Conservation (phyloP, 2,888 invertebrate genomes). For the Epinotia ramella region DNA sequence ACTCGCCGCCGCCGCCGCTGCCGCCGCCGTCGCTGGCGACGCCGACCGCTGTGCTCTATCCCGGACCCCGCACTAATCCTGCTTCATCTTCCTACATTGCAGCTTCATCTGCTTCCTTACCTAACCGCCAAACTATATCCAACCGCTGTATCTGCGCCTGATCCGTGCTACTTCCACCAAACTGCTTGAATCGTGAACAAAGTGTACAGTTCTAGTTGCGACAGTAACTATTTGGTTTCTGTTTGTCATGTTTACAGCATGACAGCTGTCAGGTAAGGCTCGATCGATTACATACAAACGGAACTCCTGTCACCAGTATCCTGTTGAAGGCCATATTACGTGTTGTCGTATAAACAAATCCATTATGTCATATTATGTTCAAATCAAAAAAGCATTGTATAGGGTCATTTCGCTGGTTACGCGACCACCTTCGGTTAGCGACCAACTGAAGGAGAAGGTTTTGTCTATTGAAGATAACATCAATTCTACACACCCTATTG, state of each 20-base stretch:
- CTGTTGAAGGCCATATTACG: constrained; percentile 22
- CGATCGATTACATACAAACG: constrained; percentile 38
- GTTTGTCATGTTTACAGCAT: constrained; percentile 34
- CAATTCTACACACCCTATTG: too few relatives aligned
- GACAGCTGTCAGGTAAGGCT: constrained; percentile 42
- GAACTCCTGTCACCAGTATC: constrained; percentile 23
- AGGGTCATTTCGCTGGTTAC: too few relatives aligned
- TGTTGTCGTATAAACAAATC: constrained; percentile 7
- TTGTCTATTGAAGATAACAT: too few relatives aligned
- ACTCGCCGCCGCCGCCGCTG: constrained; percentile 64
- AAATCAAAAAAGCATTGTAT: not conserved
- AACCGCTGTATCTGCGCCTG: not conserved
- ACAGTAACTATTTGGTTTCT: constrained; percentile 23
- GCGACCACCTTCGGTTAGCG: too few relatives aligned
- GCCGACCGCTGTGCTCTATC: constrained; percentile 44
- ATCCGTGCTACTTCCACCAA: not conserved
- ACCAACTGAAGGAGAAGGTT: too few relatives aligned
- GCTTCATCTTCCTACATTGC: constrained; percentile 41
- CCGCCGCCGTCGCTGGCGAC: constrained; percentile 54
- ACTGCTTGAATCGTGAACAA: constrained; percentile 7
- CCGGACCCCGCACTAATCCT: constrained; percentile 55
- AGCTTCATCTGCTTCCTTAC: constrained; percentile 11
- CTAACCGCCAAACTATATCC: not conserved
- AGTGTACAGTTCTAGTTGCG: constrained; percentile 19
- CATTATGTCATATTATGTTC: not conserved